Evolutionary conservation across 2,888 invertebrate species (phyloP), one percentile per base, ranked within the genome.

Genomic region (Archips xylosteana): DNA sequence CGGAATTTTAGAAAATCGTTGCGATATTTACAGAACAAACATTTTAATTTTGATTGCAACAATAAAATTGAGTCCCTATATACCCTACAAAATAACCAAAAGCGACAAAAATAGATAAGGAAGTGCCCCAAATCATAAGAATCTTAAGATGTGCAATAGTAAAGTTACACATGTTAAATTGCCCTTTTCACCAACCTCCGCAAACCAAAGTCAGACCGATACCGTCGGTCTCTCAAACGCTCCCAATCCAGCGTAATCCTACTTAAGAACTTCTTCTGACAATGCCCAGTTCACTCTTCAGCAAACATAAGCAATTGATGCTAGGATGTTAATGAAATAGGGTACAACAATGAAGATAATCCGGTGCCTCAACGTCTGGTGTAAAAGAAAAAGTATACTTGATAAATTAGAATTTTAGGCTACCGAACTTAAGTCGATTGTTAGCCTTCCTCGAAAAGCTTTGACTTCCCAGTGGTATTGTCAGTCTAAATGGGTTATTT

Each of bases 261-360:
- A 79, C 83, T 80, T 83, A 85, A 84, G 84, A 78, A 81, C 81
- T 81, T 79, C 77, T 76, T 78, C 76, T 82, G 84, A 89, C 87
- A 90, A 90, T 87, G 83, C 78, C 76, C 85, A 85, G 83, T 89
- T 90, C 89, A 90, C 90, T 86, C 89, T 89, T 82, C 85, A 88
- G 79, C 78, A 80, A 83, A 84, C 83, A 85, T 80, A 81, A 80
- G 77, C 76, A 78, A 80, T 82, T 79, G 75, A 79, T 79, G 79
- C 80, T 75, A 79, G 77, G 82, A 82, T 85, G 85, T 87, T 89
- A 89, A 89, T 89, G 89, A 89, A 90, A 89, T 83, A 78, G 77
- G 71, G 75, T 82, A 84, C 83, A 81, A 87, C 86, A 86, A 87
- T 82, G 71, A 70, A 76, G 86, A 85, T 88, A 82, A 88, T 85